Base-by-base conservation (phyloP, 2,113 vertebrate species). In the Meleagris gallopavo region DNA sequence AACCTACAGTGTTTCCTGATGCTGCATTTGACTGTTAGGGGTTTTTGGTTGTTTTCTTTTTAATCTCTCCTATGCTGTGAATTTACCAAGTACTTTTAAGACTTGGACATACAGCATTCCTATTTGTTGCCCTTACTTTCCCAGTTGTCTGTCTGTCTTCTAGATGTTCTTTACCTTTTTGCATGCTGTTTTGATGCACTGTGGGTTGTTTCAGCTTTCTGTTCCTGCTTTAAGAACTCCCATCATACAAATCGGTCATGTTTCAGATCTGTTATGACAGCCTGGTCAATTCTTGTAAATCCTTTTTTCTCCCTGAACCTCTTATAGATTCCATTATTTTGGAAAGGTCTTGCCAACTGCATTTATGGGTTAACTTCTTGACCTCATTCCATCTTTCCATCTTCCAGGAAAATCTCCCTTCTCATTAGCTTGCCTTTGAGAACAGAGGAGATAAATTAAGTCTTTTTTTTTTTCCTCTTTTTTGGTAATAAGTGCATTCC, bases 371-470 rank as follows among this genome's bases (percentile, higher is more conserved):
- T 93, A 96, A 89, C 82, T 73, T 45, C 55, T 83, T 96, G 80
- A 92, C 83, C 76, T 95, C 86, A 87, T 97, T 94, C 87, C 32
- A 14, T 91, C 67, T 94, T 96, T 92, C 87, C 32, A 14, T 90
- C 67, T 94, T 85, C 45, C 55, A 69, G 50, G 75, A 65, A 94
- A 80, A 83, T 89, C 54, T 85, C 65, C 65, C 43, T 86, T 94
- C 66, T 92, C 57, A 27, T 61, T 89, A 79, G 50, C 62, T 78
- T 91, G 62, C 74, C 81, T 94, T 74, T 92, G 75, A 87, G 82
- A 87, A 87, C 67, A 90, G 43, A 92, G 29, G 88, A 93, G 93
- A 86, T 92, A 89, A 90, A 62, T 89, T 84, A 82, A 48, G 46
- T 48, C 46, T 45, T 65, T 10, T 50, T 22, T 22, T 25, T 52